phyloP scores from a whole-genome alignment of 1,140 invertebrate species.

The Macrotrachela quadricornifera region DNA sequence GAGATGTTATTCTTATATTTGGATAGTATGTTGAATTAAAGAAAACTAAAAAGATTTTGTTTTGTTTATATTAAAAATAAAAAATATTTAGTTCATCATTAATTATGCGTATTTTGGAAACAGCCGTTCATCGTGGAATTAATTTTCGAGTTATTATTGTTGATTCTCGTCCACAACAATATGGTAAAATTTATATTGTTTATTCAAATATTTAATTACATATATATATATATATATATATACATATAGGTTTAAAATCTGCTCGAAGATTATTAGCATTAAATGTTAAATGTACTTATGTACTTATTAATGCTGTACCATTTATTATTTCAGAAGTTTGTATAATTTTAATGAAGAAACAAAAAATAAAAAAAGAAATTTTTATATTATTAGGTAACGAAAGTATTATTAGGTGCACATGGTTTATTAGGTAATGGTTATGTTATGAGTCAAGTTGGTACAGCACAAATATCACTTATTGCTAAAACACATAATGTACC shows the following conservation, averaged over 20 bases:
- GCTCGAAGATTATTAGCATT: slow-evolving; percentile 43
- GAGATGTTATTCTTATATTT: slow-evolving; percentile 70
- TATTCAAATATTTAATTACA: too few relatives aligned
- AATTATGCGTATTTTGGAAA: slow-evolving; percentile 48
- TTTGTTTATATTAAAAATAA: too few relatives aligned
- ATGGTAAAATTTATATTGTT: too few relatives aligned
- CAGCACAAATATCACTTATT: slow-evolving; percentile 57
- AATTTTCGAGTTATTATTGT: slow-evolving; percentile 60
- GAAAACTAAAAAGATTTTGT: slow-evolving; percentile 1
- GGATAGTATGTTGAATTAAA: slow-evolving; percentile 45
- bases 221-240: too few relatives aligned
- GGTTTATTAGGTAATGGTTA: slow-evolving; percentile 66
- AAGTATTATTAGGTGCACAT: slow-evolving; percentile 63
- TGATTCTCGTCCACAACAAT: slow-evolving; percentile 50
- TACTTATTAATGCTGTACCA: slow-evolving; percentile 55
- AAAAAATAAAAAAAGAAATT: not conserved
- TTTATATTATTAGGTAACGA: slow-evolving; percentile 36
- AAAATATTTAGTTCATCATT: slow-evolving; percentile 49
- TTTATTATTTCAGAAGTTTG: slow-evolving; percentile 44
- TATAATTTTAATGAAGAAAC: not conserved
- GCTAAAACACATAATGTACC: slow-evolving; percentile 63
- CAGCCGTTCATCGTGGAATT: slow-evolving; percentile 43
- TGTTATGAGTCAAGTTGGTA: slow-evolving; percentile 64
- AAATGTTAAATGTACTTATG: slow-evolving; percentile 54
- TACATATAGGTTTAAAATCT: slow-evolving; percentile 44